Percentiles rank a stretch among this genome's conserved stretches.
Conservation (phyloP, 2,888 invertebrate genomes). For the Chrysolina haemoptera region DNA sequence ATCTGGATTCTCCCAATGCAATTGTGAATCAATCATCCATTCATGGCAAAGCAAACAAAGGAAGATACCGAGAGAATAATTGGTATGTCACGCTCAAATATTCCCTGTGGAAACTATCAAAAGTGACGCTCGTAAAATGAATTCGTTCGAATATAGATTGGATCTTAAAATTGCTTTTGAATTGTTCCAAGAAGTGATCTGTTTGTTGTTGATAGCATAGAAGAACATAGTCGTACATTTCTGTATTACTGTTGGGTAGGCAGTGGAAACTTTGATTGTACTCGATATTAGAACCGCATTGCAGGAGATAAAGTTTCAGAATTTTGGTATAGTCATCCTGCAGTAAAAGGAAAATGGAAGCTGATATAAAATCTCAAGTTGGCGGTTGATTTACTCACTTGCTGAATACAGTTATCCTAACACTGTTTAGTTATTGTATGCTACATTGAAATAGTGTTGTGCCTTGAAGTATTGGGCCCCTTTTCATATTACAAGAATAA, state of each 20-base stretch:
- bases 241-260: background rate
- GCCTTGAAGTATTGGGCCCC: no score
- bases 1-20: background rate
- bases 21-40: background rate
- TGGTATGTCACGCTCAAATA: constrained; percentile 21
- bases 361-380: no score
- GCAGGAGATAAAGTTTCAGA: background rate
- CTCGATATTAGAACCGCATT: background rate
- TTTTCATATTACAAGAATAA: no score
- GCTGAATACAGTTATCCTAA: no score
- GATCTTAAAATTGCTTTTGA: background rate
- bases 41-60: background rate
- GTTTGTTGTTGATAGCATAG: background rate
- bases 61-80: background rate
- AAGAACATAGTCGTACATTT: background rate
- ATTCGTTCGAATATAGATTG: background rate
- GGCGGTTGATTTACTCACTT: no score
- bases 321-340: no score
- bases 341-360: no score
- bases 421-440: no score
- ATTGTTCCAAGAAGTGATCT: background rate
- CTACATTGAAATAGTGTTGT: no score
- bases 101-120: constrained; percentile 8
- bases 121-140: constrained; percentile 3
- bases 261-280: background rate